phyloP scores from a whole-genome alignment of 2,888 invertebrate genomes.

The Meloe dianella region DNA sequence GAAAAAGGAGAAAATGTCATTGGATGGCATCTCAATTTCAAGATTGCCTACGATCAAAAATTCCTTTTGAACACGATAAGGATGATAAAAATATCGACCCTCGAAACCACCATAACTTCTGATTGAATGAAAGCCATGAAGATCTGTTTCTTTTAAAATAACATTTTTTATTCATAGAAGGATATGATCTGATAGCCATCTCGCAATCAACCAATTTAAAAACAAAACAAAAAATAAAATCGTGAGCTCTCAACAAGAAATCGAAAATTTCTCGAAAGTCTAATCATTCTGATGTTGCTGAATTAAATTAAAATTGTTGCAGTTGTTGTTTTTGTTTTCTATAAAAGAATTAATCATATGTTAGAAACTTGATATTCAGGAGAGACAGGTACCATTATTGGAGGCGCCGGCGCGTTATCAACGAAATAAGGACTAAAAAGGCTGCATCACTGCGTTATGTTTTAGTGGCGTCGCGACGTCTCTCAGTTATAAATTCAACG shows the following conservation, averaged over 20 bases:
- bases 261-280: too few species aligned
- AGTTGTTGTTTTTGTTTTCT: too few species aligned
- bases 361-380: neutral
- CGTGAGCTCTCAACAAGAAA: too few species aligned
- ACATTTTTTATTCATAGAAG: neutral
- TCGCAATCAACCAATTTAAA: neutral
- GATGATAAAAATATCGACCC: neutral
- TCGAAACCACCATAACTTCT: neutral
- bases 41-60: neutral
- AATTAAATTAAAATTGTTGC: neutral
- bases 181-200: neutral
- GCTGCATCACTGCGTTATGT: conserved; percentile 18
- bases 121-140: neutral
- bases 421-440: conserved; percentile 18
- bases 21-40: neutral
- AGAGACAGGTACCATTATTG: conserved; percentile 14
- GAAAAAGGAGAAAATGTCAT: neutral
- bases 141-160: neutral
- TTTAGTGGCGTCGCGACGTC: conserved; percentile 41
- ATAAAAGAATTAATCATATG: neutral
- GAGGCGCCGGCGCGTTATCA: conserved; percentile 30
- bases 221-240: neutral
- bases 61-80: neutral
- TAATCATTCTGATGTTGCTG: too few species aligned
- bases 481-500: neutral